A percentile compares a stretch with the other conserved stretches of the same genome.
phyloP scores from a whole-genome alignment of 2,888 invertebrate species.

The Cancer borealis region DNA sequence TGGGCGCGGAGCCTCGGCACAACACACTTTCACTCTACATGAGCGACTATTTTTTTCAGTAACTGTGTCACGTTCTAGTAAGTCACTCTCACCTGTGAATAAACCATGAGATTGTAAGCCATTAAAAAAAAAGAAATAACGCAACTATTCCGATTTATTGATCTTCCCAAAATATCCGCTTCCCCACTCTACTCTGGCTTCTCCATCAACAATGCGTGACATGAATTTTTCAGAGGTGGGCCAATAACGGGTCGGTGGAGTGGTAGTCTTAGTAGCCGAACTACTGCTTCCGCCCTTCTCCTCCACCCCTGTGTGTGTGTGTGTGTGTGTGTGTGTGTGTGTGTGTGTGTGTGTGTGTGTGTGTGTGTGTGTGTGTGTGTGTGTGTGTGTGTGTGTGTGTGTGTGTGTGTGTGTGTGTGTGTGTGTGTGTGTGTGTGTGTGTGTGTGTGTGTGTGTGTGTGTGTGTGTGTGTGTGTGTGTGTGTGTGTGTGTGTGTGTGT shows the following conservation, averaged over 20 bases:
- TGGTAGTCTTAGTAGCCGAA: neutral
- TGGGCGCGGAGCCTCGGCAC: neutral
- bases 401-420: constrained; percentile 41
- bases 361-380: constrained; percentile 30
- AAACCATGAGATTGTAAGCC: neutral
- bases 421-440: constrained; percentile 47
- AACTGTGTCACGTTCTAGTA: neutral
- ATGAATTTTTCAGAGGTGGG: constrained; percentile 15
- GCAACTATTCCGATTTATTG: neutral
- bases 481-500: too few species aligned
- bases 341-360: constrained; percentile 45
- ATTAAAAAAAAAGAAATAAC: neutral
- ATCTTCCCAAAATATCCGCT: neutral
- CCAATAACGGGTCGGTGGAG: neutral
- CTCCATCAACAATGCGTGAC: constrained; percentile 18
- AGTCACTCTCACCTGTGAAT: neutral
- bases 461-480: constrained; percentile 52
- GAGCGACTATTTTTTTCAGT: neutral
- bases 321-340: constrained; percentile 48
- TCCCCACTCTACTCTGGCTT: constrained; percentile 2
- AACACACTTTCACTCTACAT: neutral
- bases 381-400: constrained; percentile 52
- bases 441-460: constrained; percentile 52
- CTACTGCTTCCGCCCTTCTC: neutral
- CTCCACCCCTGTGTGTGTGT: neutral